Base-by-base conservation (phyloP, 2,113 vertebrate species). In the Tiliqua scincoides region DNA sequence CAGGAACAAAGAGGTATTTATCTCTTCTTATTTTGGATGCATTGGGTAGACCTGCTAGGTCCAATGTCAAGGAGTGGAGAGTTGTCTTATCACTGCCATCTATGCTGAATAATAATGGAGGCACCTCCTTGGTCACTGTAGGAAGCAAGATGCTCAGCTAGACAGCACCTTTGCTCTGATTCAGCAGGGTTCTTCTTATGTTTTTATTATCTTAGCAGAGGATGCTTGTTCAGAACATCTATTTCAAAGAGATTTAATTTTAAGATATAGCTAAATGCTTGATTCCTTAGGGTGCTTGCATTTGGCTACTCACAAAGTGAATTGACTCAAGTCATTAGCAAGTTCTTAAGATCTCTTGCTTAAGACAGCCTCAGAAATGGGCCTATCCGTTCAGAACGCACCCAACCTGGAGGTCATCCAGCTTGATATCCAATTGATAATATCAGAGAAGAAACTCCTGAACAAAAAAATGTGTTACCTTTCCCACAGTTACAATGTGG, bases 401-500 rank as follows among this genome's bases (percentile, higher is more conserved):
- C 52, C 12, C 48, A 17, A 40, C n/a, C 74, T 18, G 57, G 3
- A 40, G 21, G 11, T 84, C 48, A 70, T 40, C 11, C 70, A 74
- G 23, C 40, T 4, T 35, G 40, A 8, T 32, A 72, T 75, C 54
- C 23, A 81, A 76, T 75, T 21, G 11, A 17, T 27, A 79, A 5
- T 12, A 65, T 14, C n/a, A 68, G 63, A 5, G 30, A 27, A 68
- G 79, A 82, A 76, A 30, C 88, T 67, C 79, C 74, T 83, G 83
- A 79, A 80, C 61, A 90, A 84, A 68, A 48, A 40, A 94, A 59
- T 1, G 59, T 0, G 0, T 90, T 93, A 90, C 88, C 93, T 94
- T 92, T 95, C 59, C 75, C 89, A 82, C 90, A 95, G 89, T 1
- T 81, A 59, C 83, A 73, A 86, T 78, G 90, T 79, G 89, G 86